phyloP scores from a whole-genome alignment of 2,113 vertebrate genomes.

The Daubentonia madagascariensis region DNA sequence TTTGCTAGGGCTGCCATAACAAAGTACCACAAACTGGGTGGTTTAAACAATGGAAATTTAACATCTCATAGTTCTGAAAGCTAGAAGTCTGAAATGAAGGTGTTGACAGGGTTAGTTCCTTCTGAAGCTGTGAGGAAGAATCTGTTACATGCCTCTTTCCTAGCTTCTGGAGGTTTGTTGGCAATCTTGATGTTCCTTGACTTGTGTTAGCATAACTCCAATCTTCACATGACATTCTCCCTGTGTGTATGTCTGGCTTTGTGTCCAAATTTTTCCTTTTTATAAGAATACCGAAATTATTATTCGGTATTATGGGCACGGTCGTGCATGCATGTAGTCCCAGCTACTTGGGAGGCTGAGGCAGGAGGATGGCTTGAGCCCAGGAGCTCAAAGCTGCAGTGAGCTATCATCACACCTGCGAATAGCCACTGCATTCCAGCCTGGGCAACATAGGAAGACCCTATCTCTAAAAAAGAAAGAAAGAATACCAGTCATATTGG shows the following conservation, averaged over 20 bases:
- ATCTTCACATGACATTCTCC: not conserved
- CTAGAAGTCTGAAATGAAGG: not conserved
- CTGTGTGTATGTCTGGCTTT: not conserved
- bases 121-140: not conserved
- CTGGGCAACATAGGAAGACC: no score
- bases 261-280: no score
- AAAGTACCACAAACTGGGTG: not conserved
- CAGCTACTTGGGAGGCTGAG: no score
- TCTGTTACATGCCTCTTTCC: not conserved
- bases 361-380: no score
- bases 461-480: no score
- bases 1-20: not conserved
- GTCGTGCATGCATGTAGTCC: no score
- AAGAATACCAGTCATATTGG: not conserved
- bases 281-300: not conserved
- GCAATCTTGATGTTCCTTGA: not conserved
- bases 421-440: no score
- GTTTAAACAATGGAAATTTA: not conserved
- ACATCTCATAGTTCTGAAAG: not conserved
- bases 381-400: no score
- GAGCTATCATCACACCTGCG: no score
- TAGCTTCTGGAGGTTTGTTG: not conserved
- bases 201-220: not conserved
- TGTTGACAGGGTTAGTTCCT: not conserved
- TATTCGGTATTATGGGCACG: no score